Base-by-base conservation (phyloP, 1,140 invertebrate genomes). In the Rhyacophila brunnea region DNA sequence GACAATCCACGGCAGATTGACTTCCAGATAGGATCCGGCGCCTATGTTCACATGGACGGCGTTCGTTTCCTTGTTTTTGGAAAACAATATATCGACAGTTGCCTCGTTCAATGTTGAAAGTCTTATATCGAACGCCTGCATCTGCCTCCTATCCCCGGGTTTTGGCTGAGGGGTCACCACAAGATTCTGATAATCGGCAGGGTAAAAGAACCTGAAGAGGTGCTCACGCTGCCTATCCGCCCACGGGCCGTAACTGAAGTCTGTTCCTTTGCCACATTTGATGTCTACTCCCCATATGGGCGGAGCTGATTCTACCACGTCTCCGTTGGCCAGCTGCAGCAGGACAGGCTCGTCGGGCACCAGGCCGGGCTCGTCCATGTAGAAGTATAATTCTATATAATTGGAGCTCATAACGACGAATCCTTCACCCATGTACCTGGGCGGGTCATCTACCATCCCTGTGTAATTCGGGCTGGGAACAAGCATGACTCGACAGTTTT, bases 161-260 rank as follows among this genome's bases (percentile, higher is more conserved):
- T 87, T 83, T 1, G 90, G 89, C 23, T 86, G 81, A 55, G 87
- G 86, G 0, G 90, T 91, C 1, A 90, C 82, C 72, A 87, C 83
- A 58, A 90, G 76, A 43, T 85, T 83, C 67, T 90, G 85, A 74
- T 89, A 94, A 73, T 94, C 91, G 57, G 91, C 88, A 2, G 96
- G 96, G 72, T 93, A 98, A 73, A 99, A 99, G 72, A 98, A 97
- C 77, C 89, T 95, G 74, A 93, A 98, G 13, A 99, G 76, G 75
- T 95, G 87, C 73, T 98, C 95, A 56, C 96, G 82, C 74, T 99
- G 96, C 38, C 95, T 82, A 74, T 99, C 96, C 5, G 95, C 95
- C 96, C 96, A 99, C 3, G 97, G 96, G 1, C 96, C 96, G 69
- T 98, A 98, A 74, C 94, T 96, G 66, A 98, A 95, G 71, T 98